Evolutionary conservation across 2,797 vertebrate genomes (phyloP), one percentile per base, ranked within the genome.

Genomic region (Amazona ochrocephala): DNA sequence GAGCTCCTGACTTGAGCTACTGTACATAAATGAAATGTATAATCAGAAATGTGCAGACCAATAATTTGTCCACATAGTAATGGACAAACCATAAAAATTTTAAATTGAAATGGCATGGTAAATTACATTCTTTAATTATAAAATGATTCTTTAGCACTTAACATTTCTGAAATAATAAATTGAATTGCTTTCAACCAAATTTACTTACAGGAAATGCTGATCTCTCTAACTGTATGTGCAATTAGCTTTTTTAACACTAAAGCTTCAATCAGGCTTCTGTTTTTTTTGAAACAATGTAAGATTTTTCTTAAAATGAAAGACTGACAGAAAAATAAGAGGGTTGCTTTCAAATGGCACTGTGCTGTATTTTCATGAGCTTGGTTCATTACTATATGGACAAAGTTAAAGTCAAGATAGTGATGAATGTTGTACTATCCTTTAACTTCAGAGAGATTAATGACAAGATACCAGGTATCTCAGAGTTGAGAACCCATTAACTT

Each of bases 371-470:
- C 75, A 73, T 93, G 92, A 97, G 87, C 95, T 96, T 97, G 95
- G 97, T 97, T 97, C 94, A 95, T 96, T 97, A 81, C 62, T 79
- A 20, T 77, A 37, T 94, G 92, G 89, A 95, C 54, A 95, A 83
- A 97, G 84, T 97, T 96, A 97, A 97, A 96, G 79, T 96, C 88
- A 95, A 95, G 85, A 89, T 88, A 97, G 85, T 86, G 85, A 93
- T 97, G 88, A 97, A 91, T 96, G 92, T 94, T 97, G 88, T 96
- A 96, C 93, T 98, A 98, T 98, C 97, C 98, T 97, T 98, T 98
- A 98, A 98, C 98, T 98, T 99, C 98, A 97, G 96, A 95, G 98
- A 99, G 99, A 99, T 99, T 98, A 98, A 99, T 99, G 98, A 97
- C 98, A 98, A 98, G 97, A 96, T 97, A 97, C 73, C 96, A 93